phyloP scores from a whole-genome alignment of 2,888 invertebrate species.

The Lasiommata megera region DNA sequence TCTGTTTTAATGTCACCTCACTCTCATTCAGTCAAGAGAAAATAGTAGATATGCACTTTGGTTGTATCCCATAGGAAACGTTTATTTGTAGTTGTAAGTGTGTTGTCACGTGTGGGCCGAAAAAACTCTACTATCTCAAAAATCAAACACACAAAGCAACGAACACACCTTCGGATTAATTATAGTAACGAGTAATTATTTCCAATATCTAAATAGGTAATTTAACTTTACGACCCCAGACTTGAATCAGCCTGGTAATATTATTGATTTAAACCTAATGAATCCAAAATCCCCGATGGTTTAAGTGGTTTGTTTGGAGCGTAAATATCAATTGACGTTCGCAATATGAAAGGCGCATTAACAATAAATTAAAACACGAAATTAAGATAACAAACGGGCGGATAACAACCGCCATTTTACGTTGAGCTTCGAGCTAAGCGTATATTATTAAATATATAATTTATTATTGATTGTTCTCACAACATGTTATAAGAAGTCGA shows the following conservation, averaged over 20 bases:
- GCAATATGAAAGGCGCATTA: not conserved
- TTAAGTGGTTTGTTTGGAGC: not conserved
- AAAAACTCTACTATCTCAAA: too few species aligned
- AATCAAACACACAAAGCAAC: too few species aligned
- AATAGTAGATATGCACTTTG: too few species aligned
- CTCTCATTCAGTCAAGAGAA: too few species aligned
- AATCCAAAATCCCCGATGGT: not conserved
- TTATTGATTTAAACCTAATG: not conserved
- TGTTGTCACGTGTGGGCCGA: too few species aligned
- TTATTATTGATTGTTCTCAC: not conserved
- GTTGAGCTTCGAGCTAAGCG: not conserved
- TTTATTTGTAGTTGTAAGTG: too few species aligned
- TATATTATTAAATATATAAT: not conserved
- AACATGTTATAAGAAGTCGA: too few species aligned
- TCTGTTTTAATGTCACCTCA: too few species aligned
- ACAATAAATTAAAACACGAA: conserved; percentile 3
- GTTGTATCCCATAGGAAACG: too few species aligned
- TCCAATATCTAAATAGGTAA: not conserved
- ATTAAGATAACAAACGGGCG: not conserved
- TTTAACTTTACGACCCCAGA: not conserved
- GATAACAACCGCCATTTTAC: not conserved
- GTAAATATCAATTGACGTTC: not conserved
- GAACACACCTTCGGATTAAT: too few species aligned
- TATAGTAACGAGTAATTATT: too few species aligned
- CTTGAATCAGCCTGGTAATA: not conserved